Evolutionary conservation across 2,888 invertebrate genomes (phyloP), one percentile per base, ranked within the genome.

Genomic region (Deroplatys truncata): DNA sequence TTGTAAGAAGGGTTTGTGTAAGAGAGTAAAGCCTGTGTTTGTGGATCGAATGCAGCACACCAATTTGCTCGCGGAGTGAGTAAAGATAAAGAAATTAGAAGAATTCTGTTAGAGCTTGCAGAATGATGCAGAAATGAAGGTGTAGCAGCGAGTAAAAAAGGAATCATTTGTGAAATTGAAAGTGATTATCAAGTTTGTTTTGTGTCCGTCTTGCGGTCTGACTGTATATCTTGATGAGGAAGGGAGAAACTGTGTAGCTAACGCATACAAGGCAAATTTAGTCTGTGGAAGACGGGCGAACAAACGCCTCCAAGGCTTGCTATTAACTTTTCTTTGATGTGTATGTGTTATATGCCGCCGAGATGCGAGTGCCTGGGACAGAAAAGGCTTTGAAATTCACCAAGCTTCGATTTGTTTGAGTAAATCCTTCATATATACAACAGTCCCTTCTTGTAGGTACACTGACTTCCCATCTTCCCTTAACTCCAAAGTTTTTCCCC

Each of bases 271-370:
- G 92, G 93, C 93, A 93, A 93, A 93, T 93, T 93, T 93, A 93
- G 93, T 93, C 93, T 93, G 93, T 93, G 92, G 93, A 93, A 95
- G 91, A 94, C 94, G 56, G 56, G 56, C 56, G 93, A 94, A 94
- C 94, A 94, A 95, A 94, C 94, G 94, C 94, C 94, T 94, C 93
- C 93, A 93, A 95, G 94, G 94, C 94, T 94, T 94, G 94, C 94
- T 94, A 94, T 95, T 94, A 93, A 95, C 89, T 84, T 90, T 90
- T 89, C 90, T 90, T 90, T 90, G 90, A 90, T 90, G 89, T 89
- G 28, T 90, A 82, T 88, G 85, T 90, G 85, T 85, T 84, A 49
- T 83, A 35, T 89, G 86, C 82, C 82, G 83, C 31, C 56, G 35
- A 84, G 88, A 82, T 28, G 72, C 35, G 31, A 43, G 43, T 82